Evolutionary conservation across 2,797 vertebrate genomes (phyloP), one percentile per base, ranked within the genome.

Genomic region (Sebastes trivittatus): DNA sequence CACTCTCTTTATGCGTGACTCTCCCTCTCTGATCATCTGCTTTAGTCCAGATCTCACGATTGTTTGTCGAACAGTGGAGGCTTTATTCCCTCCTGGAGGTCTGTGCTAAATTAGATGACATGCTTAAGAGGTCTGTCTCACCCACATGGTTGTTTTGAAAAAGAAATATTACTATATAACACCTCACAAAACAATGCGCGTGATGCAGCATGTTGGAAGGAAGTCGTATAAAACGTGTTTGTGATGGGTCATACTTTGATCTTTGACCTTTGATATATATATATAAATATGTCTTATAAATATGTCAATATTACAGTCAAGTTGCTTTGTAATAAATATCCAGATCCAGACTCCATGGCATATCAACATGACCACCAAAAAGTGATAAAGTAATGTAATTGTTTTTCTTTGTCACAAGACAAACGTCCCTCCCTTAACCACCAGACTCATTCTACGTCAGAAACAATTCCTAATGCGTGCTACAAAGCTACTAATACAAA

Each of bases 1-100:
- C 18, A 14, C 25, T 49, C 32, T 54, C 11, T 2, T 46, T 18
- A 16, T 59, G 62, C 58, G 25, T 82, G 78, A 82, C 62, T 18
- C 61, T 1, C 16, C 60, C 58, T 59, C 42, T 69, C 32, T 72
- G 88, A 84, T 87, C 82, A 80, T 83, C 76, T 78, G 82, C 78
- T 52, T 29, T 2, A 7, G 20, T 52, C 32, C 70, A 63, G 34
- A 56, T 65, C 27, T 29, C 73, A 75, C 72, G 42, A 22, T n/a
- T 0, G 10, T 18, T 8, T 27, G 20, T 22, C 5, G 0, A 58
- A 82, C 85, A 89, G 56, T 42, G 80, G 30, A 66, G 49, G 32
- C 76, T 87, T 80, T 83, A 13, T 84, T 71, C 81, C 22, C 22
- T 6, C 2, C 60, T 32, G 23, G 27, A 72, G 69, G n/a, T 13